phyloP scores from a whole-genome alignment of 2,888 invertebrate genomes.

The Tenthredo notha region DNA sequence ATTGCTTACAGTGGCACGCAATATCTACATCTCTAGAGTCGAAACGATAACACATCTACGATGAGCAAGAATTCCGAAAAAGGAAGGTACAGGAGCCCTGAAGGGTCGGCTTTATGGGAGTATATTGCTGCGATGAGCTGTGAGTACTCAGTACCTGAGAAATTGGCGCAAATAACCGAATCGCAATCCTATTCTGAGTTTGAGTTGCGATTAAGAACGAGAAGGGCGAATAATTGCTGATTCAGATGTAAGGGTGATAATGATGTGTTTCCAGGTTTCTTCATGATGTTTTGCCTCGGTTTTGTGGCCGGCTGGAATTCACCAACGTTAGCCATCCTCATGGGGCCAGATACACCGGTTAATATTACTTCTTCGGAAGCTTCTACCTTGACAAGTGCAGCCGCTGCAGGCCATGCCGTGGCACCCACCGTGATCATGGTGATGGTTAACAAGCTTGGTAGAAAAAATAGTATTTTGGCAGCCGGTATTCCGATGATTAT shows the following conservation, averaged over 20 bases:
- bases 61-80: slow-evolving; percentile 59
- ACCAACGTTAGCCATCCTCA: slow-evolving; percentile 64
- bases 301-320: slow-evolving; percentile 66
- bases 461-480: slow-evolving; percentile 64
- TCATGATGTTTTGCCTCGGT: slow-evolving; percentile 55
- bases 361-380: slow-evolving; percentile 60
- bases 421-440: slow-evolving; percentile 61
- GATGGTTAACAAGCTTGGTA: slow-evolving; percentile 65
- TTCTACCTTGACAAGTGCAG: slow-evolving; percentile 64
- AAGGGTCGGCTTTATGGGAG: slow-evolving; percentile 67
- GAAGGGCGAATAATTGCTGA: background rate
- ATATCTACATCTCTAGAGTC: background rate
- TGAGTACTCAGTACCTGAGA: slow-evolving; percentile 57
- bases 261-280: background rate
- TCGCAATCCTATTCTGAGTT: background rate
- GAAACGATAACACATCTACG: background rate
- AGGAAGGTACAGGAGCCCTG: slow-evolving; percentile 63
- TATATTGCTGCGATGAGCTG: slow-evolving; percentile 63
- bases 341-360: slow-evolving; percentile 63
- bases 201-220: background rate
- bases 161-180: background rate
- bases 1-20: background rate
- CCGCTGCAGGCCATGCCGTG: slow-evolving; percentile 63
- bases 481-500: slow-evolving; percentile 62
- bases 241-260: background rate